Conservation (phyloP, 2,113 vertebrate species). For the Drymodes brunneopygia region DNA sequence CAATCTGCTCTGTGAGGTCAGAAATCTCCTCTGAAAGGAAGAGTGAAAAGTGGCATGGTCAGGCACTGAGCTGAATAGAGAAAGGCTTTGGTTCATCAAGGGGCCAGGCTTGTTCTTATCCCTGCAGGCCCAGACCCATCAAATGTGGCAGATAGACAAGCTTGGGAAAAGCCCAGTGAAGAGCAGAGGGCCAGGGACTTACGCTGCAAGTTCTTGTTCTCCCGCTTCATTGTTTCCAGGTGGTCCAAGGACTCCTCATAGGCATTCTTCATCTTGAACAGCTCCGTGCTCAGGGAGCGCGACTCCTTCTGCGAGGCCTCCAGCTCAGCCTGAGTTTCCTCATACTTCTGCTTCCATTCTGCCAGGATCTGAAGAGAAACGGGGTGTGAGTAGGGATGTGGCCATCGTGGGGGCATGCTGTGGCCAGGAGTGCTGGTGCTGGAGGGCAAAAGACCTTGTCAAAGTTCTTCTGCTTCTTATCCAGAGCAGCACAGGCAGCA, state of each 20-base stretch:
- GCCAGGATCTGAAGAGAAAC: not conserved
- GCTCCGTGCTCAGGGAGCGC: not conserved
- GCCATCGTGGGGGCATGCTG: no score
- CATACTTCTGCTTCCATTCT: not conserved
- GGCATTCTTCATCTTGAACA: constrained; percentile 4
- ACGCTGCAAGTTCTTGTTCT: constrained; percentile 83
- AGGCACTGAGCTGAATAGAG: no score
- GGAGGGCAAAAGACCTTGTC: no score
- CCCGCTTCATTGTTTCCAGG: constrained; percentile 76
- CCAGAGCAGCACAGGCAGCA: no score
- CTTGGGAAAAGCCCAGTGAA: not conserved
- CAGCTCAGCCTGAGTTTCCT: not conserved
- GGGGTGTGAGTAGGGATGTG: not conserved
- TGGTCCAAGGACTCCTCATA: constrained; percentile 64
- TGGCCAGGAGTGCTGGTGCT: no score
- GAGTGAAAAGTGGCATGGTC: no score
- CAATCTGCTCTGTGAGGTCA: no score
- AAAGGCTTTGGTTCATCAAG: no score
- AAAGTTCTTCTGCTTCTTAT: no score
- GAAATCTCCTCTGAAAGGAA: no score
- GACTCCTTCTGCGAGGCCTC: not conserved
- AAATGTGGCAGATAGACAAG: not conserved
- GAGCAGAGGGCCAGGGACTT: not conserved
- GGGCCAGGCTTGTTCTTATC: no score
- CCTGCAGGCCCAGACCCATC: no score